Percentiles rank a stretch among this genome's conserved stretches.
Conservation (phyloP, 1,140 invertebrate species). For the Caenorhabditis inopinata region DNA sequence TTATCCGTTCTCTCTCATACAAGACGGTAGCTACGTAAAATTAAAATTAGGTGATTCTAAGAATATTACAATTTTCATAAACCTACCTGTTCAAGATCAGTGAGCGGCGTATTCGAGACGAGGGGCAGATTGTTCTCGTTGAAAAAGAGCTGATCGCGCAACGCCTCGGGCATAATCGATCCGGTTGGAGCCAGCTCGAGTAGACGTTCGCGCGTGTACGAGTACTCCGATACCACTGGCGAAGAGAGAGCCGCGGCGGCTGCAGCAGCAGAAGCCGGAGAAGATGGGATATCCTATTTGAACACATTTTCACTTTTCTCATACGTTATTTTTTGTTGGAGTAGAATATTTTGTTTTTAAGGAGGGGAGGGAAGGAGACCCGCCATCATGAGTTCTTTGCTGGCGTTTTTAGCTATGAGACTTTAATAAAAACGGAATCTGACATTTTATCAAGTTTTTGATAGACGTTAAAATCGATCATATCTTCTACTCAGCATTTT, state of each 20-base stretch:
- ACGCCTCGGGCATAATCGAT: constrained; percentile 23
- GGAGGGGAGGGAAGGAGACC: not conserved
- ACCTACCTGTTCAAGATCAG: constrained; percentile 11
- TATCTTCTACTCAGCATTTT: no score
- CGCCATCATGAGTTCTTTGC: no score
- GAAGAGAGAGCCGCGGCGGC: constrained; percentile 6
- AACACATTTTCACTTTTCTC: not conserved
- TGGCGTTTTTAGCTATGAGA: no score
- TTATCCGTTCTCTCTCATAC: no score
- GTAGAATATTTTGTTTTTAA: no score
- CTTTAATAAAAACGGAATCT: no score
- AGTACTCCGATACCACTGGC: constrained; percentile 15
- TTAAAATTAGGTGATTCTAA: no score
- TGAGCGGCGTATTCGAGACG: constrained; percentile 20
- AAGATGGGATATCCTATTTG: constrained; percentile 18
- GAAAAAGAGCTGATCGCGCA: constrained; percentile 23
- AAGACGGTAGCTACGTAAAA: no score
- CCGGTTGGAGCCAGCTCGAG: constrained; percentile 23
- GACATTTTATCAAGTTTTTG: no score
- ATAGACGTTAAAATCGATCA: no score
- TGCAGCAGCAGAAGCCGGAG: not conserved
- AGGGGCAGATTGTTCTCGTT: constrained; percentile 3
- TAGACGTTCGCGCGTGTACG: constrained; percentile 31
- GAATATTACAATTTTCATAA: no score
- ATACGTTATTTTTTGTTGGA: not conserved